These are phyloP conservation scores for Helicoverpa armigera DNA, from an alignment of 1,140 invertebrate species.

Conservation along the genomic window DNA sequence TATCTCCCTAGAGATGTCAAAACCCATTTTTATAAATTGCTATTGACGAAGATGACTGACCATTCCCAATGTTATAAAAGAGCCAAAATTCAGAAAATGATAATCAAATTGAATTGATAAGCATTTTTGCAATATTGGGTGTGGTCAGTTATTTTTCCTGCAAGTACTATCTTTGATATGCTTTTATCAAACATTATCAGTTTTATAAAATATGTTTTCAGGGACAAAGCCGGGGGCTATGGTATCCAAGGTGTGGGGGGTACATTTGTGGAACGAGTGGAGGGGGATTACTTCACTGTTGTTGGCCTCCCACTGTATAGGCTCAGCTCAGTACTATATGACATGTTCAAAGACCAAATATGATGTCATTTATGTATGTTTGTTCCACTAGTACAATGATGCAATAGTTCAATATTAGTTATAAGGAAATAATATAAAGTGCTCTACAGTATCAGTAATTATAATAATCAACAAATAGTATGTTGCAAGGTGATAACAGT, in stretches of 20 bases:
- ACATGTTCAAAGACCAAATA: constrained; percentile 78
- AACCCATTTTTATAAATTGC: no score
- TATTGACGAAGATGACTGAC: no score
- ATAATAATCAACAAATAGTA: no score
- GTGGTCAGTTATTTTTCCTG: no score
- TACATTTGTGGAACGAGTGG: constrained; percentile 94
- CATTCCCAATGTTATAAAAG: no score
- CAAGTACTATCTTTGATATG: no score
- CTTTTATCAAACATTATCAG: neutral
- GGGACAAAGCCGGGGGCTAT: constrained; percentile 98
- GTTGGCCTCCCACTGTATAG: constrained; percentile 96
- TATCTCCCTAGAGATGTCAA: no score
- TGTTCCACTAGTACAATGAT: neutral
- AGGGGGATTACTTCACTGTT: constrained; percentile 97
- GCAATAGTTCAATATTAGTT: neutral
- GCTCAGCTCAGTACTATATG: constrained; percentile 90
- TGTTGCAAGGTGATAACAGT: no score
- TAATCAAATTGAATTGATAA: no score
- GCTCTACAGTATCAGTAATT: no score
- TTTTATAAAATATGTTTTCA: constrained; percentile 81
- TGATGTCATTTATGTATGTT: neutral
- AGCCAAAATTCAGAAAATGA: no score
- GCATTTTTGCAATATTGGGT: no score
- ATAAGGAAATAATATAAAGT: neutral
- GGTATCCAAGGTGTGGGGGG: constrained; percentile 97